Conservation (phyloP, 2,113 vertebrate genomes). For the Lagopus leucura region DNA sequence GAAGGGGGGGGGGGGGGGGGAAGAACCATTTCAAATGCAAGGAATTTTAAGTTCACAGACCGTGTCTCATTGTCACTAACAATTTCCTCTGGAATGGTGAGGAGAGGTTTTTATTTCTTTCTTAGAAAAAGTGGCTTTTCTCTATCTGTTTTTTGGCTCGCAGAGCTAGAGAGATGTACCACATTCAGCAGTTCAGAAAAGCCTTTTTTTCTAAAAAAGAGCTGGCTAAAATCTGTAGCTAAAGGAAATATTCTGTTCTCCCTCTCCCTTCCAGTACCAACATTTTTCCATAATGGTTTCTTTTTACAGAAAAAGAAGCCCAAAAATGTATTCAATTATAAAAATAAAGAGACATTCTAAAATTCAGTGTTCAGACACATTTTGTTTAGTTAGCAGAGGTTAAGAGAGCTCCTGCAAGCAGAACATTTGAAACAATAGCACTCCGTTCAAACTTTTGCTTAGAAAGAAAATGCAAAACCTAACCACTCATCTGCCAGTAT, state of each 20-base stretch:
- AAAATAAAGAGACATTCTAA: not conserved
- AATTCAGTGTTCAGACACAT: not conserved
- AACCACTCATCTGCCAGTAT: not conserved
- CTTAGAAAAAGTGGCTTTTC: not conserved
- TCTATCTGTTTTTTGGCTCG: not conserved
- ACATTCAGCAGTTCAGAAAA: not conserved
- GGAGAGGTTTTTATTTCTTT: not conserved
- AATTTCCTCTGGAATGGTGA: conserved; percentile 51
- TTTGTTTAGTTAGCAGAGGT: not conserved
- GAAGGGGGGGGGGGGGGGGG: not conserved
- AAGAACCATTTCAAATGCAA: conserved; percentile 52
- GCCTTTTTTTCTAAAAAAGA: not conserved
- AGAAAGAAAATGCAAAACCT: not conserved
- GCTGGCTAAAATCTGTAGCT: not conserved
- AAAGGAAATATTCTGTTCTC: not conserved
- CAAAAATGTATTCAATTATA: not conserved
- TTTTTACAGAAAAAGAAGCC: not conserved
- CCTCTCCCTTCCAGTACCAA: not conserved
- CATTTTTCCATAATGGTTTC: not conserved
- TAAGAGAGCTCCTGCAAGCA: not conserved
- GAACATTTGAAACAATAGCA: not conserved
- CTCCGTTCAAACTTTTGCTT: not conserved
- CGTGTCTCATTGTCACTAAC: conserved; percentile 33
- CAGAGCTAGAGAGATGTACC: not conserved
- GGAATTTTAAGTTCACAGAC: conserved; percentile 53